Base-by-base conservation (phyloP, 2,797 vertebrate species). In the Pyrocephalus nanus region DNA sequence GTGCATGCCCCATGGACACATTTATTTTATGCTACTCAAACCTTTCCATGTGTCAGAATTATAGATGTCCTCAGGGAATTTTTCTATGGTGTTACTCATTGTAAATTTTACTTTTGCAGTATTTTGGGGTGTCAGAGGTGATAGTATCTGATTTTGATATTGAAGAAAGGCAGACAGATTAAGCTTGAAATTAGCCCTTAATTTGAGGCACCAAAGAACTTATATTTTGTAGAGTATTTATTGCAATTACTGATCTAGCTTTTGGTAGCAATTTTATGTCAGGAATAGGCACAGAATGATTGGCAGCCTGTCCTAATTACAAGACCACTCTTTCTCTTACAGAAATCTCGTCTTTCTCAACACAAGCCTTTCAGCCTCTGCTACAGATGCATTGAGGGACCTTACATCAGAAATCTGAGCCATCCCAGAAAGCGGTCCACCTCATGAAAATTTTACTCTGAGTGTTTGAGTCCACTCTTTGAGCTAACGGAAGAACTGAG, bases 1-100 rank as follows among this genome's bases (percentile, higher is more conserved):
- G 55, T 45, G 12, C 26, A 47, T 67, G 29, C 21, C 77, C 55
- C 60, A 47, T 0, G 15, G 88, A 76, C 40, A 84, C 21, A 73
- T 94, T 85, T 64, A 57, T 77, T 95, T 92, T 48, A 25, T 67
- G 50, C 64, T 74, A 42, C 53, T 79, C 77, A 90, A 85, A 81
- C 27, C 6, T 25, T 86, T 86, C n/a, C 22, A 34, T 60, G 34
- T 76, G 60, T 82, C 60, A 94, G 66, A 84, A 69, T 72, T 55
- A 60, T 32, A 47, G 19, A 79, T 38, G 10, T 70, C 57, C 53
- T 92, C 4, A 1, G 21, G 45, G 12, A 50, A n/a, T 67, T 85
- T 87, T 96, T 73, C 55, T 73, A 3, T 84, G n/a, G 26, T 81
- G 43, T 50, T 91, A 55, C 29, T 82, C 34, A 62, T 7, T 64